A percentile compares a stretch with the other conserved stretches of the same genome.
Conservation (phyloP, 2,888 invertebrate genomes). For the Brachylomia viminalis region DNA sequence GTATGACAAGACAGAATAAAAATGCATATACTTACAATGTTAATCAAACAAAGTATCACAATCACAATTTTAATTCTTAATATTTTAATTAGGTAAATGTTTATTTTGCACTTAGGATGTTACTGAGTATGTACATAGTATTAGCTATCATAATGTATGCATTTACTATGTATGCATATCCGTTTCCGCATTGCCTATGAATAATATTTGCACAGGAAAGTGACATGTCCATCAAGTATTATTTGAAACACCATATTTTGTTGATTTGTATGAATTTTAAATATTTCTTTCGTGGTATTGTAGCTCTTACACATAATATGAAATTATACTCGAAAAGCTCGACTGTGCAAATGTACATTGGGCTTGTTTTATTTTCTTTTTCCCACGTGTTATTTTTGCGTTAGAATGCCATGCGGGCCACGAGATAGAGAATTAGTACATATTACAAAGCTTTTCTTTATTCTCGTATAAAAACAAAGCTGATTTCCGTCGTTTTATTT, state of each 20-base stretch:
- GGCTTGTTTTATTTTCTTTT: too few relatives aligned
- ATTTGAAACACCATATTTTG: slow-evolving; percentile 15
- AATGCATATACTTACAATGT: too few relatives aligned
- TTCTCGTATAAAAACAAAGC: slow-evolving; percentile 19
- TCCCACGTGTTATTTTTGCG: neutral
- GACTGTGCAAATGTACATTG: neutral
- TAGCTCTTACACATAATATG: neutral
- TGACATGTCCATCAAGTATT: slow-evolving; percentile 1
- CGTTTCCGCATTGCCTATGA: slow-evolving; percentile 27
- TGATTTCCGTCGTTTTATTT: slow-evolving; percentile 28
- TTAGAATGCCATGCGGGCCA: neutral
- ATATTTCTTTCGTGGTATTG: neutral
- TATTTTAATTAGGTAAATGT: slow-evolving; percentile 1
- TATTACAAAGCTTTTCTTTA: slow-evolving; percentile 14
- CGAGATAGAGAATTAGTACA: slow-evolving; percentile 33
- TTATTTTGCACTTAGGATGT: neutral
- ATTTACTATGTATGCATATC: slow-evolving; percentile 10
- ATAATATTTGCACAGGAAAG: slow-evolving; percentile 26
- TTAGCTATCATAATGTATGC: neutral
- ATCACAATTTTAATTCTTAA: too few relatives aligned
- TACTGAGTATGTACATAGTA: too few relatives aligned
- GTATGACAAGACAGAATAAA: too few relatives aligned
- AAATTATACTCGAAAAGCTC: neutral
- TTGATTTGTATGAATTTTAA: neutral
- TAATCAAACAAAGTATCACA: too few relatives aligned